phyloP scores from a whole-genome alignment of 2,888 invertebrate genomes.

The Hesperia comma region DNA sequence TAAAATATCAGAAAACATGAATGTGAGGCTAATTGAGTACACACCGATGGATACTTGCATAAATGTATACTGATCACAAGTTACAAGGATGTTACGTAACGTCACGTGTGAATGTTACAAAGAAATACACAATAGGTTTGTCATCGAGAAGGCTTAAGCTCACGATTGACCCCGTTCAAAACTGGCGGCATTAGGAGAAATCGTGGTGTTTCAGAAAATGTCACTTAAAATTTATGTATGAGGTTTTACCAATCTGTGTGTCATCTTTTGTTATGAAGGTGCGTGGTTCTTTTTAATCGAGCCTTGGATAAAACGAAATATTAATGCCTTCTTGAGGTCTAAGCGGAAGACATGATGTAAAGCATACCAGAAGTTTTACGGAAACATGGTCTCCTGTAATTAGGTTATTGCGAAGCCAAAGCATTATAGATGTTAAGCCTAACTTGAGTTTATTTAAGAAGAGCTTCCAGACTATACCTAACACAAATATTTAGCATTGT shows the following conservation, averaged over 20 bases:
- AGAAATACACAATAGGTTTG: constrained; percentile 33
- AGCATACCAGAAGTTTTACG: no score
- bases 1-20: constrained; percentile 1
- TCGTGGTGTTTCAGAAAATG: constrained; percentile 21
- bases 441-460: no score
- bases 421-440: no score
- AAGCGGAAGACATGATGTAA: no score
- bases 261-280: constrained; percentile 4
- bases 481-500: no score
- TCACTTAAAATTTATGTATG: constrained; percentile 1
- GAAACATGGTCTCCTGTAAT: no score
- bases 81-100: constrained; percentile 27
- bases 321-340: background rate
- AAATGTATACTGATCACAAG: constrained; percentile 32
- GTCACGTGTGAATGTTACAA: constrained; percentile 22
- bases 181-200: constrained; percentile 31
- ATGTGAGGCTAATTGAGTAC: constrained; percentile 4
- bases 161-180: constrained; percentile 33
- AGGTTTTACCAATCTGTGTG: background rate
- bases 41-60: constrained; percentile 19
- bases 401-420: no score
- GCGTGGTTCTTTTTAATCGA: background rate
- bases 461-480: no score
- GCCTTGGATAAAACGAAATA: background rate
- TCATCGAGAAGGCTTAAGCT: constrained; percentile 20